These are phyloP conservation scores for Muschampia staudingeri DNA, from an alignment of 2,888 invertebrate genomes.

Conservation along the genomic window DNA sequence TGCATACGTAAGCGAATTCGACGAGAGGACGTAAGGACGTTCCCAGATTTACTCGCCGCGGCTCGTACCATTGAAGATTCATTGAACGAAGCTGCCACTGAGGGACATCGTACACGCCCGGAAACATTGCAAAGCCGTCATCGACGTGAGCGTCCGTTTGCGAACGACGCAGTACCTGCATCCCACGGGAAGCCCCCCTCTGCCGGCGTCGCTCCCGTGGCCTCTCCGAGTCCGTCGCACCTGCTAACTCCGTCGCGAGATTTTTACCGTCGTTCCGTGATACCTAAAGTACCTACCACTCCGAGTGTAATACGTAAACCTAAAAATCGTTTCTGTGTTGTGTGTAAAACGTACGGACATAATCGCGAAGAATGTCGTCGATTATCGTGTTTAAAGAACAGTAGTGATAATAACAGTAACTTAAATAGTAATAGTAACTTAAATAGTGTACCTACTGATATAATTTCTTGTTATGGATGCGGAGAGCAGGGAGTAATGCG, in stretches of 20 bases:
- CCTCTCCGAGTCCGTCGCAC: neutral
- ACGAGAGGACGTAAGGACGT: neutral
- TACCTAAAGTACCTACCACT: neutral
- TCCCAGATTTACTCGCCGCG: neutral
- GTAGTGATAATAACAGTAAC: neutral
- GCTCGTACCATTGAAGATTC: neutral
- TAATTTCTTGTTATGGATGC: neutral
- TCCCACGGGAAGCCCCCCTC: neutral
- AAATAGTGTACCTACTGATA: neutral
- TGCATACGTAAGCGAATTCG: neutral
- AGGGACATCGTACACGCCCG: neutral
- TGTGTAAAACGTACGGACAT: neutral
- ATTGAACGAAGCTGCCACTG: neutral
- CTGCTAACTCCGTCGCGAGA: neutral
- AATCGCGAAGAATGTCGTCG: neutral
- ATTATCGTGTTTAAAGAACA: neutral
- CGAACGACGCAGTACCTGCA: neutral
- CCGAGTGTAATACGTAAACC: conserved; percentile 1
- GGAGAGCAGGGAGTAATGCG: conserved; percentile 1
- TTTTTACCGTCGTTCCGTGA: neutral
- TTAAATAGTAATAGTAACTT: neutral
- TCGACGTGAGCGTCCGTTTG: neutral
- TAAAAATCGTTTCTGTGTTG: conserved; percentile 1
- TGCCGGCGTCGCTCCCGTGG: neutral
- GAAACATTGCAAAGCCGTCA: neutral